Base-by-base conservation (phyloP, 2,797 vertebrate genomes). In the Microhierax caerulescens region DNA sequence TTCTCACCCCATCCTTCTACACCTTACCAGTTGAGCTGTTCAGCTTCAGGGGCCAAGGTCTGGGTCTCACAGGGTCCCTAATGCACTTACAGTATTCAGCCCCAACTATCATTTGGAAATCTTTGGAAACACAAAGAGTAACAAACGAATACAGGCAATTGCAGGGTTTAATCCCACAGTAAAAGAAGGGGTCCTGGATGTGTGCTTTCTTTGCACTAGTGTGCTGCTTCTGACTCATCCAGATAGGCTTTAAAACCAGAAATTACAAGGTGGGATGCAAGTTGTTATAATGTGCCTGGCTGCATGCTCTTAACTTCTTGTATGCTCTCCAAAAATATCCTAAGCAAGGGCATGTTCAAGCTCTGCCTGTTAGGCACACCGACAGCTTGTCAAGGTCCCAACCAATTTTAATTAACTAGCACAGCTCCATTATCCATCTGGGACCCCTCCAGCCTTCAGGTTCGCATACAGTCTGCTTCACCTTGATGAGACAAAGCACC, bases 261-360 rank as follows among this genome's bases (percentile, higher is more conserved):
- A 94, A 59, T 64, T 80, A 63, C 64, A 80, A 90, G 45, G 64
- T 87, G 41, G 74, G 45, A 45, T 87, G 78, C 43, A 68, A 87
- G 50, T 50, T 75, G 24, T 69, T 74, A 39, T 24, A 54, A 81
- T 27, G 67, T 57, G 30, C 34, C 56, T 75, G 56, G 27, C 22
- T 86, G 41, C 47, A 61, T 18, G 12, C 28, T 17, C 47, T 69
- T 54, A 82, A 77, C 22, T 77, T 85, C 39, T 70, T 88, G 27
- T 27, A 17, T n/a, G 19, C 23, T 74, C 47, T 51, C 24, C n/a
- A 51, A 28, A 85, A 82, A 30, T 69, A 56, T 41, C n/a, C 57
- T 57, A 65, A 65, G n/a, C 39, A 74, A 82, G 32, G 18, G 6
- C 41, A 85, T 32, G n/a, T 39, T 74, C 45, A 69, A 3, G 25